Percentiles rank a stretch among this genome's conserved stretches.
These are phyloP conservation scores for Galendromus occidentalis DNA, from an alignment of 1,140 invertebrate genomes.

Conservation along the genomic window DNA sequence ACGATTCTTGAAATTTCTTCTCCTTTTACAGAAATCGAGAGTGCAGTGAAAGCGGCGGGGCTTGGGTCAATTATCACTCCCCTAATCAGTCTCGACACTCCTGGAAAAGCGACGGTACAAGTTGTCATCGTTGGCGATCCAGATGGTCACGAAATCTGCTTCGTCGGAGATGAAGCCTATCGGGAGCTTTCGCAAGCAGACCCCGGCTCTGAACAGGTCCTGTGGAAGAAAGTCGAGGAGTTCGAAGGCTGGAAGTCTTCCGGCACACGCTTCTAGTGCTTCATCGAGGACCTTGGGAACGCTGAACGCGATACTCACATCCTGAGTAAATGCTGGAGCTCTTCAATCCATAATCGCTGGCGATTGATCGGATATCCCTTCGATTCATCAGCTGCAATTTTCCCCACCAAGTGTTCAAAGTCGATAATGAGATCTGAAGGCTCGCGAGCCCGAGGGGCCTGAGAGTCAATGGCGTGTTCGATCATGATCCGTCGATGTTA, in stretches of 20 bases:
- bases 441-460: no score
- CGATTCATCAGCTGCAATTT: no score
- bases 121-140: conserved; percentile 92
- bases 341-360: no score
- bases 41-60: conserved; percentile 46
- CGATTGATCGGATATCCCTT: no score
- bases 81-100: conserved; percentile 71
- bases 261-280: no score
- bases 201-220: conserved; percentile 49
- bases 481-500: no score
- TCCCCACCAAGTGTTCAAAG: no score
- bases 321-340: no score
- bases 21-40: conserved; percentile 46
- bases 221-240: conserved; percentile 50
- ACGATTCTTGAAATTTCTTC: neutral
- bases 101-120: conserved; percentile 81
- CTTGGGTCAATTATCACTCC: conserved; percentile 58
- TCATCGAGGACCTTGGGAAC: no score
- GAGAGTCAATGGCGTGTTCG: no score
- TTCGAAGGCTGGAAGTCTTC: neutral
- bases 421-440: no score
- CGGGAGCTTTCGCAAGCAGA: conserved; percentile 67
- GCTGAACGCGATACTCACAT: no score
- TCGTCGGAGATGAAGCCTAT: conserved; percentile 95
- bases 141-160: conserved; percentile 94